A percentile compares a stretch with the other conserved stretches of the same genome.
These are phyloP conservation scores for Delichon dasypus DNA, from an alignment of 2,797 vertebrate genomes.

Conservation along the genomic window DNA sequence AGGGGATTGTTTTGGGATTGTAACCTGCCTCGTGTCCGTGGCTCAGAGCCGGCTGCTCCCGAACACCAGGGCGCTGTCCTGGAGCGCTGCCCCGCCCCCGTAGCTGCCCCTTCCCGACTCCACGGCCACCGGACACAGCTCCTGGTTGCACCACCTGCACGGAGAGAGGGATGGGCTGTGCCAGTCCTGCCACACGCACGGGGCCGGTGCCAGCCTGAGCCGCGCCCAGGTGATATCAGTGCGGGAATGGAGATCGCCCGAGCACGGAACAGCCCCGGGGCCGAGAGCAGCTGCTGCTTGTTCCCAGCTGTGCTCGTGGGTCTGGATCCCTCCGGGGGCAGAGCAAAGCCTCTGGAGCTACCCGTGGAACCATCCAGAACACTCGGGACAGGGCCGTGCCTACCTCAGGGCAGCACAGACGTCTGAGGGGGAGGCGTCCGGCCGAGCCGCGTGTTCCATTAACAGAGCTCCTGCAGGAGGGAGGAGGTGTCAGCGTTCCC, in stretches of 20 bases:
- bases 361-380: fast-evolving
- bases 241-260: fast-evolving
- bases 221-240: fast-evolving
- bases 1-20: not conserved
- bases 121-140: slow-evolving; percentile 76
- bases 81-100: not conserved
- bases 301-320: not conserved
- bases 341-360: not conserved
- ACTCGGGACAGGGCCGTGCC: fast-evolving
- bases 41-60: slow-evolving; percentile 49
- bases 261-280: not conserved
- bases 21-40: not conserved
- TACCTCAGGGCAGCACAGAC: slow-evolving; percentile 76
- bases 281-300: not conserved
- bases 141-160: slow-evolving; percentile 82
- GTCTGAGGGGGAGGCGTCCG: slow-evolving; percentile 70
- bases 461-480: slow-evolving; percentile 77
- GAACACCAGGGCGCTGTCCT: slow-evolving; percentile 76
- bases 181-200: fast-evolving
- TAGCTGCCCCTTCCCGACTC: slow-evolving; percentile 74
- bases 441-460: slow-evolving; percentile 79
- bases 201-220: not conserved
- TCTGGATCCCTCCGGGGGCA: fast-evolving
- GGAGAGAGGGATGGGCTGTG: not conserved
- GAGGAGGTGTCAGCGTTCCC: fast-evolving